Conservation (phyloP, 2,888 invertebrate species). For the Sminthurinus aureus region DNA sequence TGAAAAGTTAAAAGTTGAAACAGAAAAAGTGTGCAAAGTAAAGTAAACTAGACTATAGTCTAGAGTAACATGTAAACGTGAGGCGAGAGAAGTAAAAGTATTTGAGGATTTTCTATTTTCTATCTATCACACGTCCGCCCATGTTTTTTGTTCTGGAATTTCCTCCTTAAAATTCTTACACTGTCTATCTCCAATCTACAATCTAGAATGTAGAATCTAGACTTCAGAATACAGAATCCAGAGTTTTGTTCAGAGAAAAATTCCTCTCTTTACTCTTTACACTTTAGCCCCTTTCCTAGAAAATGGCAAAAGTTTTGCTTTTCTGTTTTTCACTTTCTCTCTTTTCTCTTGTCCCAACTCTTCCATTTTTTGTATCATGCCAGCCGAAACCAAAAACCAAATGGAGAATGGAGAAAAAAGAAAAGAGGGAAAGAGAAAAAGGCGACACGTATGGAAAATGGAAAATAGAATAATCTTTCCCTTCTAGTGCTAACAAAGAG, state of each 20-base stretch:
- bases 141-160: no score
- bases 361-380: neutral
- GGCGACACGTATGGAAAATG: constrained; percentile 1
- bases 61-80: no score
- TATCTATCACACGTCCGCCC: no score
- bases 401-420: neutral
- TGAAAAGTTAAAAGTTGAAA: no score
- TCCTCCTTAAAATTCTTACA: no score
- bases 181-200: no score
- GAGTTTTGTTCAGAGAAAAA: neutral
- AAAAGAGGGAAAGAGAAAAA: no score
- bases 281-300: neutral
- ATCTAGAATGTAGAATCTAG: neutral
- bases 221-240: neutral
- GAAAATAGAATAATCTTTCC: neutral
- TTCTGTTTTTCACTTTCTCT: neutral
- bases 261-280: constrained; percentile 6
- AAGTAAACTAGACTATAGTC: no score
- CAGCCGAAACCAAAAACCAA: neutral
- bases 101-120: no score
- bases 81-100: no score
- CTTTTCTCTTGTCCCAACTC: neutral
- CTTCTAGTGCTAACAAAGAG: neutral
- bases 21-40: no score
- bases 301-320: constrained; percentile 28